Percentiles rank a stretch among this genome's conserved stretches.
phyloP scores from a whole-genome alignment of 2,888 invertebrate genomes.

The Euphydryas editha region DNA sequence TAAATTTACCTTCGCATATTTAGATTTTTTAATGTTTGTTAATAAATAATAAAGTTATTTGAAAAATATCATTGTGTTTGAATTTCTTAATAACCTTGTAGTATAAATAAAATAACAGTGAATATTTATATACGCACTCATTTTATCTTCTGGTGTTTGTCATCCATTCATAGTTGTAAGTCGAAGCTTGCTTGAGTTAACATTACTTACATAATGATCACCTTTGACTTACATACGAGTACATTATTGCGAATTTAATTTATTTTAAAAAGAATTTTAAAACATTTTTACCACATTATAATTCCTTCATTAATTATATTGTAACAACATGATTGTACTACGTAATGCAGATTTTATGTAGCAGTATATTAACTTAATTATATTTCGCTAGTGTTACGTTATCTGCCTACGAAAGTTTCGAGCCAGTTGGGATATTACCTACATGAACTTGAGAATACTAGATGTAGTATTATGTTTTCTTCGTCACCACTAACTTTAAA shows the following conservation, averaged over 20 bases:
- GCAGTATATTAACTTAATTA: conserved; percentile 18
- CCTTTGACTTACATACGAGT: too few species aligned
- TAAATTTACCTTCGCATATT: conserved; percentile 1
- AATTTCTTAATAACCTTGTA: neutral
- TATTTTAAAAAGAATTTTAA: too few species aligned
- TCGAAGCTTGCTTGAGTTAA: neutral
- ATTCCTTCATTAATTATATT: neutral
- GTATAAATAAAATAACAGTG: neutral
- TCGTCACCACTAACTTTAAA: neutral
- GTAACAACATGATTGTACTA: neutral
- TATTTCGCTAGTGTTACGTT: conserved; percentile 9
- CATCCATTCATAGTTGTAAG: conserved; percentile 4
- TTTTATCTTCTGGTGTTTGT: conserved; percentile 2
- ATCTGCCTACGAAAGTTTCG: conserved; percentile 13
- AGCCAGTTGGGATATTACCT: conserved; percentile 17
- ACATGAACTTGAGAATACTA: conserved; percentile 15
- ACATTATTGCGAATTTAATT: too few species aligned
- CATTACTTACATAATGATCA: conserved; percentile 5
- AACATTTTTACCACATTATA: neutral
- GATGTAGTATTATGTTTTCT: conserved; percentile 11
- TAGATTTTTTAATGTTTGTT: conserved; percentile 22
- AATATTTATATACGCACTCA: too few species aligned
- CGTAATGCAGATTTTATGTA: conserved; percentile 12
- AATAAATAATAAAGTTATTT: conserved; percentile 17
- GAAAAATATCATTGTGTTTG: neutral